A percentile compares a stretch with the other conserved stretches of the same genome.
Evolutionary conservation across 2,797 vertebrate species (phyloP).

Genomic region (Halcyon smyrnensis): DNA sequence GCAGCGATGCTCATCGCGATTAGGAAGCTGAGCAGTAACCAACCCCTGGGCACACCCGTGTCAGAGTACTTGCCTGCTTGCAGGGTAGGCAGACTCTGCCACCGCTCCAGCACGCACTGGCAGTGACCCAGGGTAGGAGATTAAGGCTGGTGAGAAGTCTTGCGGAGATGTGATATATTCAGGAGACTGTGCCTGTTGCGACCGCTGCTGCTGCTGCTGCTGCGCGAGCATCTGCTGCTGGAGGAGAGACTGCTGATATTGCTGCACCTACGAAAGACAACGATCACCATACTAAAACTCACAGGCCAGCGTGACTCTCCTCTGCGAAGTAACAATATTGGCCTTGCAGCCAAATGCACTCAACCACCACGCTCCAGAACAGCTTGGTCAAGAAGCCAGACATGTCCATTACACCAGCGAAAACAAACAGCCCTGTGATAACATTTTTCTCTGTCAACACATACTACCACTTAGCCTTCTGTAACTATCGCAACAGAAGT

Average conservation of each 20-base stretch:
- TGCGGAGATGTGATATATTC: slow-evolving; percentile 87
- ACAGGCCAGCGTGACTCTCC: fast-evolving
- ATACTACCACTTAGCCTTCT: fast-evolving
- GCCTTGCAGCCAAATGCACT: neutral
- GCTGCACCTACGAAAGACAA: slow-evolving; percentile 85
- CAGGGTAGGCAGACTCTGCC: slow-evolving; percentile 79
- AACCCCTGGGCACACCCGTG: neutral
- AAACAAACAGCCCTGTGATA: fast-evolving
- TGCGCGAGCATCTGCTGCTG: slow-evolving; percentile 84
- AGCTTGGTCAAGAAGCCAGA: neutral
- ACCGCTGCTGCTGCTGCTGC: slow-evolving; percentile 79
- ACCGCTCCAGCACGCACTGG: slow-evolving; percentile 71
- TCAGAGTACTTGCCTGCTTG: slow-evolving; percentile 81
- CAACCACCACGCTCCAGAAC: neutral
- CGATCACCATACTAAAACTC: neutral
- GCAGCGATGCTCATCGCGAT: neutral
- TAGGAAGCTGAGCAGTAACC: fast-evolving
- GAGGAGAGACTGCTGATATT: slow-evolving; percentile 91
- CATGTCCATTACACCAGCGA: fast-evolving
- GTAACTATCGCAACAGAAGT: fast-evolving
- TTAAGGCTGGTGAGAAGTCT: slow-evolving; percentile 87
- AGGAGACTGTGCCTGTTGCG: slow-evolving; percentile 77
- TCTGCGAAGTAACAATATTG: fast-evolving
- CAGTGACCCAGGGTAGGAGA: slow-evolving; percentile 80
- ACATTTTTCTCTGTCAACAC: fast-evolving